Conservation (phyloP, 2,113 vertebrate genomes). For the Chloropsis hardwickii region DNA sequence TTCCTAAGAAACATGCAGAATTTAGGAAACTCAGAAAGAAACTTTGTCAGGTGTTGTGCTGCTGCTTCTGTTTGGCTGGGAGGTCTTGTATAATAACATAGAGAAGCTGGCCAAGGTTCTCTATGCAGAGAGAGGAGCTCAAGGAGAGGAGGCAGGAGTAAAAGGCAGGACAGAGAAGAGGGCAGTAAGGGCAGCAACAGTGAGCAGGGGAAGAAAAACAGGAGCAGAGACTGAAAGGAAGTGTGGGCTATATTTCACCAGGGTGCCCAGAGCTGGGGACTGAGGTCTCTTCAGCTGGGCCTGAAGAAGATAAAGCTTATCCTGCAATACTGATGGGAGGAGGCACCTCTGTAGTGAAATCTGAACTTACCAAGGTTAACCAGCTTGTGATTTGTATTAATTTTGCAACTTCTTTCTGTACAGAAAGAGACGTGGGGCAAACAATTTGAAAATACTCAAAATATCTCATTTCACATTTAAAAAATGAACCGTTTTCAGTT, state of each 20-base stretch:
- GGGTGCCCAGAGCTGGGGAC: background rate
- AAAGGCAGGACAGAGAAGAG: background rate
- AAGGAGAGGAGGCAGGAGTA: background rate
- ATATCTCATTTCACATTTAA: background rate
- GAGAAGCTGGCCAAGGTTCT: background rate
- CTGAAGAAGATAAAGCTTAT: background rate
- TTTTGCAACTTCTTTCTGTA: background rate
- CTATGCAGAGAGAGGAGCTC: background rate
- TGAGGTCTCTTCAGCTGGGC: background rate
- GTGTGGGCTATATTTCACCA: background rate
- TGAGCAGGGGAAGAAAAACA: background rate
- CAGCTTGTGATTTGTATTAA: background rate
- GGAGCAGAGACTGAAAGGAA: background rate
- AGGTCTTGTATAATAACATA: too few relatives aligned
- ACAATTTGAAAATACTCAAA: background rate
- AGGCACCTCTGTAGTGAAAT: background rate
- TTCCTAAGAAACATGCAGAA: background rate
- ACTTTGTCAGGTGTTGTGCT: background rate
- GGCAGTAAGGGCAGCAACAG: background rate
- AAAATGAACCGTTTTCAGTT: background rate
- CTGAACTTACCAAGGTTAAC: background rate
- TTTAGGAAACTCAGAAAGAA: background rate
- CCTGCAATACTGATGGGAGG: background rate
- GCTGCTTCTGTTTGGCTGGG: accelerated
- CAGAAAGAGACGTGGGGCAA: background rate